A percentile compares a stretch with the other conserved stretches of the same genome.
Evolutionary conservation across 2,888 invertebrate genomes (phyloP).

Genomic region (Dasypogon diadema): DNA sequence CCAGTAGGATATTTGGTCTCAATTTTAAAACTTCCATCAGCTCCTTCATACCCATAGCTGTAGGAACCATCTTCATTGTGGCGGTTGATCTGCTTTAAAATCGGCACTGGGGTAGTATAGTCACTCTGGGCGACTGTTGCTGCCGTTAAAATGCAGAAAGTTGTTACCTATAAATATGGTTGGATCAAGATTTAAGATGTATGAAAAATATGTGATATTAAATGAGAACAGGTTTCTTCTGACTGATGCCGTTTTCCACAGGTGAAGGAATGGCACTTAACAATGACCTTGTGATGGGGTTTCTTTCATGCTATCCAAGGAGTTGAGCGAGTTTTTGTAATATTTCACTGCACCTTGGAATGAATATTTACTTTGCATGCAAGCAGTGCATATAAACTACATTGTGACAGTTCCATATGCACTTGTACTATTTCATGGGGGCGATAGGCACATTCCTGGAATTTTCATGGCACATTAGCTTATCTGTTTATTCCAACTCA

Average conservation of each 20-base stretch:
- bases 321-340: neutral
- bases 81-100: conserved; percentile 84
- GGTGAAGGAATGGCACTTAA: neutral
- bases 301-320: neutral
- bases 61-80: conserved; percentile 91
- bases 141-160: conserved; percentile 10
- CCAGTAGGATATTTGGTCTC: conserved; percentile 88
- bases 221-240: neutral
- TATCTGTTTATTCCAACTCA: neutral
- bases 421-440: neutral
- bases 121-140: conserved; percentile 67
- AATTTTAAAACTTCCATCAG: conserved; percentile 88
- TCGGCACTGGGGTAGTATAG: conserved; percentile 82
- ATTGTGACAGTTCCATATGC: neutral
- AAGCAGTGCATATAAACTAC: neutral
- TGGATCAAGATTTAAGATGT: neutral
- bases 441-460: neutral
- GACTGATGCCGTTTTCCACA: conserved; percentile 60
- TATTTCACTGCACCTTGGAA: neutral
- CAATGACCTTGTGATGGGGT: conserved; percentile 1
- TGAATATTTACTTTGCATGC: neutral
- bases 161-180: conserved; percentile 7
- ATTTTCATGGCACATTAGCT: neutral
- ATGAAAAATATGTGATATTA: neutral
- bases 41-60: conserved; percentile 88